phyloP scores from a whole-genome alignment of 2,888 invertebrate species.

The Tetheella fluctuosa region DNA sequence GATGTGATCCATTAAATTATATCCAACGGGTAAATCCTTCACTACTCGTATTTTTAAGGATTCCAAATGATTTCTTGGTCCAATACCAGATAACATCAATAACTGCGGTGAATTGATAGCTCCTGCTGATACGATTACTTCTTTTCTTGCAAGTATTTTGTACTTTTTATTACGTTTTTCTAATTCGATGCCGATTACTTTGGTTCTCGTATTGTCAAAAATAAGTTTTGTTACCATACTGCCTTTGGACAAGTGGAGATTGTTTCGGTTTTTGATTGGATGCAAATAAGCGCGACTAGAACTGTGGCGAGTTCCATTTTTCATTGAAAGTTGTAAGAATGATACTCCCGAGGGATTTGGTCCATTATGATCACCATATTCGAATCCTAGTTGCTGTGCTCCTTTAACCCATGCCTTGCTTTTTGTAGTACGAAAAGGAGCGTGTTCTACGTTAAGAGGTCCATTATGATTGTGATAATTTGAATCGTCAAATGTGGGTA shows the following conservation, averaged over 20 bases:
- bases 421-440: constrained; percentile 78
- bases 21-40: constrained; percentile 86
- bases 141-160: constrained; percentile 85
- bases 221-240: constrained; percentile 85
- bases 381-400: constrained; percentile 85
- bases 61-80: constrained; percentile 85
- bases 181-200: constrained; percentile 85
- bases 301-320: constrained; percentile 87
- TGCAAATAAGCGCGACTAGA: constrained; percentile 87
- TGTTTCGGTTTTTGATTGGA: constrained; percentile 83
- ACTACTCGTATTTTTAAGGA: constrained; percentile 81
- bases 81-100: constrained; percentile 91
- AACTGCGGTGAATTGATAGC: constrained; percentile 91
- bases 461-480: constrained; percentile 84
- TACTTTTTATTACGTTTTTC: constrained; percentile 77
- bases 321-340: constrained; percentile 85
- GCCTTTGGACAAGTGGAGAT: constrained; percentile 85
- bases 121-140: constrained; percentile 90
- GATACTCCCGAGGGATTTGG: constrained; percentile 85
- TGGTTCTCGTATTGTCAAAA: constrained; percentile 81
- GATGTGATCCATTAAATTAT: constrained; percentile 88
- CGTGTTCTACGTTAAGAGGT: constrained; percentile 81
- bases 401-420: constrained; percentile 85
- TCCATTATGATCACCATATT: constrained; percentile 85
- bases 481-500: constrained; percentile 80